A percentile compares a stretch with the other conserved stretches of the same genome.
phyloP scores from a whole-genome alignment of 2,113 vertebrate species.

The Psilopogon haemacephalus region DNA sequence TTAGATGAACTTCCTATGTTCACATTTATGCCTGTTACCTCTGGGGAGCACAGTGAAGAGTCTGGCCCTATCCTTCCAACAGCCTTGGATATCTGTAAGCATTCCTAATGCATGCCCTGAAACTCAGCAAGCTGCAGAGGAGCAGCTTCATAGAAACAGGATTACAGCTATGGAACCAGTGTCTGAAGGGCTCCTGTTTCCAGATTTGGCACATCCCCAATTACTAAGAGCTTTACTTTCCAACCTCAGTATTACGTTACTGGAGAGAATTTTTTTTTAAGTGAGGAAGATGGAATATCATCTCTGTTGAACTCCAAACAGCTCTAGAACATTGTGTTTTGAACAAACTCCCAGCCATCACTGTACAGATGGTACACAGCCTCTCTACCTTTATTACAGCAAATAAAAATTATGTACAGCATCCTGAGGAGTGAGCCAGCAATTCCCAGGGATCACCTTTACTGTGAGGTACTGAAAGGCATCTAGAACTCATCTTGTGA shows the following conservation, averaged over 20 bases:
- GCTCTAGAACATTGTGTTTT: background rate
- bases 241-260: background rate
- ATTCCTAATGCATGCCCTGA: fast-evolving
- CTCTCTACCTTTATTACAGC: slow-evolving; percentile 1
- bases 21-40: no score
- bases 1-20: no score
- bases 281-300: background rate
- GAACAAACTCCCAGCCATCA: slow-evolving; percentile 1
- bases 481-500: background rate
- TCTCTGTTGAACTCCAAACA: background rate
- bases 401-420: background rate
- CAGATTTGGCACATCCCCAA: background rate
- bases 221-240: background rate
- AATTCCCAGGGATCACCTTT: slow-evolving; percentile 6
- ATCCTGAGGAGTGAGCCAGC: background rate
- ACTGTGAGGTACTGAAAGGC: background rate
- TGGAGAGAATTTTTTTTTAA: background rate
- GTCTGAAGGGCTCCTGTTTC: background rate
- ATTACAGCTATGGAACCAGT: fast-evolving
- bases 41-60: no score
- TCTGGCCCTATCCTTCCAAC: no score
- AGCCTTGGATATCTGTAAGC: no score
- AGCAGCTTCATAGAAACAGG: background rate
- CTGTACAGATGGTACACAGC: background rate
- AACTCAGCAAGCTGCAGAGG: background rate